Evolutionary conservation across 2,888 invertebrate species (phyloP).

Genomic region (Neoaliturus tenellus): DNA sequence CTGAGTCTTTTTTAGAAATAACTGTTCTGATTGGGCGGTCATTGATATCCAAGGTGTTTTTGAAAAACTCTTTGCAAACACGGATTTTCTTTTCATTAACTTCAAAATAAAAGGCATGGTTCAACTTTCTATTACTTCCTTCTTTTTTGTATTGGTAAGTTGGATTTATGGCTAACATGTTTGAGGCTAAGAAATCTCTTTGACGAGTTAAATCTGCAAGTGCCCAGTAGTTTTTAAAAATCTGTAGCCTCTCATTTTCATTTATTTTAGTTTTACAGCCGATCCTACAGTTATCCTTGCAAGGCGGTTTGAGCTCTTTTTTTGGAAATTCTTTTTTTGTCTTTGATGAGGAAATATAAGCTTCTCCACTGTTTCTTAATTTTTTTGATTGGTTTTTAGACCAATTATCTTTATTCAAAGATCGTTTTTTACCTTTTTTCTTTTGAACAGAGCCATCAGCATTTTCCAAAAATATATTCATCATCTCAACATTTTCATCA

Average conservation of each 20-base stretch:
- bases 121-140: conserved; percentile 24
- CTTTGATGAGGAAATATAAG: conserved; percentile 20
- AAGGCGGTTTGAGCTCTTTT: conserved; percentile 16
- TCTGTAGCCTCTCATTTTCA: not conserved
- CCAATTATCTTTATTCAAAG: conserved; percentile 12
- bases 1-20: not conserved
- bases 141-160: conserved; percentile 22
- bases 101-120: conserved; percentile 43
- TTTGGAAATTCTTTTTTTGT: conserved; percentile 20
- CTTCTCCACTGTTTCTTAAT: conserved; percentile 16
- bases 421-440: conserved; percentile 26
- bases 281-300: conserved; percentile 24
- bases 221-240: conserved; percentile 15
- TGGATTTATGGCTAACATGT: not conserved
- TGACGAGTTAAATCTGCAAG: conserved; percentile 25
- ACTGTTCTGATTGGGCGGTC: conserved; percentile 33
- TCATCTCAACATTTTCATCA: not conserved
- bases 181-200: conserved; percentile 1
- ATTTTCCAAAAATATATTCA: conserved; percentile 27
- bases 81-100: conserved; percentile 4
- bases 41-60: conserved; percentile 14
- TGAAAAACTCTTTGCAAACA: conserved; percentile 37
- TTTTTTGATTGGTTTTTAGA: not conserved
- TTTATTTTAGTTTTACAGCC: conserved; percentile 17
- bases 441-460: not conserved